Conservation (phyloP, 2,113 vertebrate genomes). For the Lagenorhynchus albirostris region DNA sequence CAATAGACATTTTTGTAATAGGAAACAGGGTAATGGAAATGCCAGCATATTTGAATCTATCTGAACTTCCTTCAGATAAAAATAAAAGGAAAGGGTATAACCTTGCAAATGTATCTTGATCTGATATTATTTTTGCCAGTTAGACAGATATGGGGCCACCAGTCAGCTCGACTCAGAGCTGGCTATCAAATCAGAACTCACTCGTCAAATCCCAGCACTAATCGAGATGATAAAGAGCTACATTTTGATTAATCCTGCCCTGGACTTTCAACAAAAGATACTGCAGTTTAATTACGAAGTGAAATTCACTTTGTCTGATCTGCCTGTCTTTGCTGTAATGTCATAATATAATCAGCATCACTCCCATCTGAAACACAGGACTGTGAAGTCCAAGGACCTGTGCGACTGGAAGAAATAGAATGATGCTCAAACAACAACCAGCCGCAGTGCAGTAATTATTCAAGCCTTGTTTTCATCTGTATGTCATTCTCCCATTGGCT, state of each 20-base stretch:
- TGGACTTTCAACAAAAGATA: constrained; percentile 84
- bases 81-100: constrained; percentile 70
- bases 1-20: constrained; percentile 54
- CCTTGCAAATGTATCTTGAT: constrained; percentile 77
- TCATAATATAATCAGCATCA: constrained; percentile 84
- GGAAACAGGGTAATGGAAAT: constrained; percentile 54
- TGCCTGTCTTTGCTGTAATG: constrained; percentile 83
- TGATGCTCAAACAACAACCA: constrained; percentile 80
- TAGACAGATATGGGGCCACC: constrained; percentile 74
- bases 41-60: constrained; percentile 69
- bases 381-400: constrained; percentile 83
- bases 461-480: constrained; percentile 81
- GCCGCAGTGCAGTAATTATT: constrained; percentile 80
- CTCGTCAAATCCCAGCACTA: constrained; percentile 83
- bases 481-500: constrained; percentile 77
- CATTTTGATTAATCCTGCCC: constrained; percentile 84
- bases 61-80: constrained; percentile 74
- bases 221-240: constrained; percentile 84
- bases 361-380: constrained; percentile 78
- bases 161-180: constrained; percentile 65
- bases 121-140: constrained; percentile 80
- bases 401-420: constrained; percentile 84
- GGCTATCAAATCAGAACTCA: constrained; percentile 78
- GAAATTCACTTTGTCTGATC: constrained; percentile 87
- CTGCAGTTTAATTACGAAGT: constrained; percentile 85